A percentile compares a stretch with the other conserved stretches of the same genome.
These are phyloP conservation scores for Benitochromis conjunctus DNA, from an alignment of 2,113 vertebrate genomes.

Conservation along the genomic window DNA sequence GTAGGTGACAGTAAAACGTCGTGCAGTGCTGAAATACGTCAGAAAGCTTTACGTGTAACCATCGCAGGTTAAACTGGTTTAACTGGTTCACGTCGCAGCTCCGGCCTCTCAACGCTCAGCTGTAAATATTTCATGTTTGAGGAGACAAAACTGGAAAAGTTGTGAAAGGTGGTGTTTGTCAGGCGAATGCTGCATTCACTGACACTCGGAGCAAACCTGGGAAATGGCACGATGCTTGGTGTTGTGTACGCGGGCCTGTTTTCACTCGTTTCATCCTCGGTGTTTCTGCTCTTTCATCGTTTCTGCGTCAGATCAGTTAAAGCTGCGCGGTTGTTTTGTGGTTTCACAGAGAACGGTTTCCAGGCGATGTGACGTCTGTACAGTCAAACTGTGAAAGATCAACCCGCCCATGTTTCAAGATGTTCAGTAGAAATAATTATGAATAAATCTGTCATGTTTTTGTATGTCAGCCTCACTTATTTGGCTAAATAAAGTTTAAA, in stretches of 20 bases:
- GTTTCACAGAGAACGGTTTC: background rate
- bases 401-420: background rate
- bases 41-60: background rate
- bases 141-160: background rate
- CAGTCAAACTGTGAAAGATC: background rate
- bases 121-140: background rate
- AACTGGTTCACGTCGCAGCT: rapidly evolving
- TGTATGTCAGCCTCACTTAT: background rate
- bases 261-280: background rate
- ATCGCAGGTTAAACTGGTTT: background rate
- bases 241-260: background rate
- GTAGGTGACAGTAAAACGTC: too few species aligned
- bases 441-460: background rate
- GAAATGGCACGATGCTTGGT: too few species aligned
- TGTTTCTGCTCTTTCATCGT: background rate
- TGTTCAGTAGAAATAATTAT: background rate
- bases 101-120: background rate
- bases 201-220: background rate
- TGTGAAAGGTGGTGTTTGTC: rapidly evolving
- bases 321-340: background rate
- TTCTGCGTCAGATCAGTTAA: background rate
- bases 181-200: background rate
- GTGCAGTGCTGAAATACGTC: background rate
- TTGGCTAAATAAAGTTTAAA: background rate
- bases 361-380: background rate